Evolutionary conservation across 2,888 invertebrate species (phyloP), one percentile per base, ranked within the genome.

Genomic region (Aphelenchoides bicaudatus): DNA sequence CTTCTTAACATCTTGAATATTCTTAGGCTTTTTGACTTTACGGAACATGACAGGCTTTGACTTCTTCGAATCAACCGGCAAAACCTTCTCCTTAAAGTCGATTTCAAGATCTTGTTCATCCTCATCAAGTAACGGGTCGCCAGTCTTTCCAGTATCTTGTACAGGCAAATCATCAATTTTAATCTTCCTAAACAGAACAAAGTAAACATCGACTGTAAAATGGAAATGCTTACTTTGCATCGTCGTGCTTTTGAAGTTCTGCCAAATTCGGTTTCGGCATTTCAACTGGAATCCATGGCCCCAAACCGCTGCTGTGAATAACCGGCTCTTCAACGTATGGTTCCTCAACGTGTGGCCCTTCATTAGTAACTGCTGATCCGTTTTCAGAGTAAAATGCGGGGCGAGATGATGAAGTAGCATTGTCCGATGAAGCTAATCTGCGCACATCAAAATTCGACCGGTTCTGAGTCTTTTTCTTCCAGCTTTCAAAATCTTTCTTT

Each of bases 401-500:
- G 43, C 10, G 10, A 8, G 10, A 6, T 19, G 23, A 6, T 43
- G 16, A n/a, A n/a, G n/a, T n/a, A n/a, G n/a, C n/a, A n/a, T n/a
- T n/a, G n/a, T n/a, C n/a, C n/a, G n/a, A n/a, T n/a, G n/a, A n/a
- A n/a, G n/a, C n/a, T n/a, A n/a, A n/a, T n/a, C n/a, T n/a, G n/a
- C n/a, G n/a, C n/a, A n/a, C n/a, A n/a, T n/a, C n/a, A n/a, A n/a
- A n/a, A n/a, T 29, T 29, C 46, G 64, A 61, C 23, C 67, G 43
- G 25, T 66, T 60, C n/a, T 65, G 43, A 13, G 61, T 49, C 53
- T 68, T 65, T 55, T 56, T 43, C 37, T 58, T 67, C 16, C 38
- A 63, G 37, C 48, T 62, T 34, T 53, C 58, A 27, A 58, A 19
- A 39, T 64, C 62, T 23, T 43, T 39, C 37, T 49, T 56, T 16